Conservation (phyloP, 2,888 invertebrate genomes). For the Patella ulyssiponensis region DNA sequence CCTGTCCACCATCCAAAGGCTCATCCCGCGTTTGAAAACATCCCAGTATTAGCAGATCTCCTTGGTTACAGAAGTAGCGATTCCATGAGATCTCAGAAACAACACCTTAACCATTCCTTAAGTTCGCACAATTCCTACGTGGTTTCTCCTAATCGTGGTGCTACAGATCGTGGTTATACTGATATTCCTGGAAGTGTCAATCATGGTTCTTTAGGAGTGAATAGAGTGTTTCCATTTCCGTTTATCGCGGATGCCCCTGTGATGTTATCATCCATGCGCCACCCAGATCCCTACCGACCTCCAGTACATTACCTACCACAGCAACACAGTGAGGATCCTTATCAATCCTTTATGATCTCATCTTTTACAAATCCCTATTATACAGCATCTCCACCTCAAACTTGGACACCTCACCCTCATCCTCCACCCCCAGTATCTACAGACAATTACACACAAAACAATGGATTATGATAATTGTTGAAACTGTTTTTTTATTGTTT, state of each 20-base stretch:
- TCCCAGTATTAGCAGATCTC: conserved; percentile 40
- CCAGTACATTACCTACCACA: conserved; percentile 45
- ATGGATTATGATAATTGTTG: too few species aligned
- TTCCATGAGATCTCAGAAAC: neutral
- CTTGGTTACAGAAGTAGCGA: conserved; percentile 25
- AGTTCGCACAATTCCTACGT: neutral
- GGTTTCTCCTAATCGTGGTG: neutral
- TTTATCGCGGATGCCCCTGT: conserved; percentile 58
- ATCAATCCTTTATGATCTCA: conserved; percentile 54
- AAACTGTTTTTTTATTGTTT: too few species aligned
- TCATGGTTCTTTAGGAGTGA: conserved; percentile 30
- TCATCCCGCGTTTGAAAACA: conserved; percentile 28
- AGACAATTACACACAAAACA: too few species aligned
- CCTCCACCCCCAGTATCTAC: too few species aligned
- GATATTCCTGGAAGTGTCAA: conserved; percentile 5
- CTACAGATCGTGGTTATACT: neutral
- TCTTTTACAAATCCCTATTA: conserved; percentile 59
- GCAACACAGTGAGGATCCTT: conserved; percentile 48
- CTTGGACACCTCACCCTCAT: neutral
- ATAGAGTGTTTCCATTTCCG: conserved; percentile 56
- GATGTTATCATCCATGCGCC: conserved; percentile 54
- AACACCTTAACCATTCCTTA: neutral
- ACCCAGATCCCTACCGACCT: conserved; percentile 44
- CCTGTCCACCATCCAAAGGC: neutral
- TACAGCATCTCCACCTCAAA: conserved; percentile 34